Evolutionary conservation across 1,140 invertebrate species (phyloP).

Genomic region (Drosophila repletoides): DNA sequence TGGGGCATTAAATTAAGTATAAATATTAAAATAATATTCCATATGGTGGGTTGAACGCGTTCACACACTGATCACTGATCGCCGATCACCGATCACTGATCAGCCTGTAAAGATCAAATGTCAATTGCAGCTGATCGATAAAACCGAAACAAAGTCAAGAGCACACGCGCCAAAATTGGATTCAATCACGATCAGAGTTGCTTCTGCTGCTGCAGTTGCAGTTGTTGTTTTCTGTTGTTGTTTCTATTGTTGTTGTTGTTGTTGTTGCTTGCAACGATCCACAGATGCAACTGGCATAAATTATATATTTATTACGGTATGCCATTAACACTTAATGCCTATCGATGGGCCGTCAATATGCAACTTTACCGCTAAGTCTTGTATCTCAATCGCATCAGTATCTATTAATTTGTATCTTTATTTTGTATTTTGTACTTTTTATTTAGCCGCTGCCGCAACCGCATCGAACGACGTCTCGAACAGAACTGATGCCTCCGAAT

Average conservation of each 20-base stretch:
- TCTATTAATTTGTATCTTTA: conserved; percentile 8
- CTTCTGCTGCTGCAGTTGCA: too few species aligned
- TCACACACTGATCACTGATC: conserved; percentile 16
- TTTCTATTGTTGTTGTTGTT: not conserved
- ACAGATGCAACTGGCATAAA: conserved; percentile 30
- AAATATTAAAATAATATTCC: conserved; percentile 24
- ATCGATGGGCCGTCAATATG: conserved; percentile 16
- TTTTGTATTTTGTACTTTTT: not conserved
- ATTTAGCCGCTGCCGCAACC: conserved; percentile 49
- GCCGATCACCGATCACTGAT: conserved; percentile 16
- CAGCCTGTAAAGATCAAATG: conserved; percentile 69
- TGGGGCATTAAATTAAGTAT: not conserved
- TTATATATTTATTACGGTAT: conserved; percentile 42
- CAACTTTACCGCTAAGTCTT: not conserved
- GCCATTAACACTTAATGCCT: conserved; percentile 46
- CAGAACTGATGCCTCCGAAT: conserved; percentile 69
- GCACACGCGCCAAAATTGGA: conserved; percentile 66
- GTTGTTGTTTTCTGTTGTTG: not conserved
- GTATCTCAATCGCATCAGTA: conserved; percentile 14
- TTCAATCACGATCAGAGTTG: conserved; percentile 45
- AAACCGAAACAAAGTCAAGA: conserved; percentile 67
- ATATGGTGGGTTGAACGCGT: conserved; percentile 23
- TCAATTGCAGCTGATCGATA: conserved; percentile 41
- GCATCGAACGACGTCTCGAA: conserved; percentile 54
- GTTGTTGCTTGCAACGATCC: conserved; percentile 6